Evolutionary conservation across 2,797 vertebrate genomes (phyloP), one percentile per base, ranked within the genome.

Genomic region (Mionectes olivaceus): DNA sequence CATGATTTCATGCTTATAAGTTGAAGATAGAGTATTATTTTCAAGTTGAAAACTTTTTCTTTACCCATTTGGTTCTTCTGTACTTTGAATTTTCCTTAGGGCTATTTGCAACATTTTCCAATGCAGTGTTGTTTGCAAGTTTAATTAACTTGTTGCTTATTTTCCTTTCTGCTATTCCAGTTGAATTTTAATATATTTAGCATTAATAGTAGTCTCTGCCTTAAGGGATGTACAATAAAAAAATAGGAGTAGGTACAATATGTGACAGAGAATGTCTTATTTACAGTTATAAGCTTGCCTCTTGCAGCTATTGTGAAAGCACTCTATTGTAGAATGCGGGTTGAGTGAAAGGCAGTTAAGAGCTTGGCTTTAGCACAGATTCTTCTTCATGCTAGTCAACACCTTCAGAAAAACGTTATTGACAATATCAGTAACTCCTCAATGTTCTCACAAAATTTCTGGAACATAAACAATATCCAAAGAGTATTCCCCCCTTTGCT

Each of bases 151-250:
- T 74, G 74, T 84, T 90, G 63, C 23, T 89, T 88, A 39, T 90
- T 95, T 96, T 78, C 27, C 16, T 91, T 83, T 70, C 82, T 74
- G 67, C 56, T 49, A 11, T 91, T 91, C 10, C 0, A 56, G 52
- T 87, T 77, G 56, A 89, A 89, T 94, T 92, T 90, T 63, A 92
- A 84, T 76, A 47, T 49, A 41, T 89, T 95, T 89, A 90, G n/a
- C 71, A 77, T 89, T 93, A 80, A 43, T 87, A 87, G 84, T 74
- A 52, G 53, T 46, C 57, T 91, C 56, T 75, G 82, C 89, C 75
- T 57, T 56, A 35, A 95, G 89, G 64, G 83, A 74, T 71, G 64
- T 71, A 46, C 32, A 75, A n/a, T 44, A 9, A 44, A 80, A 89
- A 87, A 52, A 43, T 1, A 39, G 3, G 13, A 8, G 35, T 59